A percentile compares a stretch with the other conserved stretches of the same genome.
phyloP scores from a whole-genome alignment of 2,888 invertebrate genomes.

The Pristionchus fissidentatus region DNA sequence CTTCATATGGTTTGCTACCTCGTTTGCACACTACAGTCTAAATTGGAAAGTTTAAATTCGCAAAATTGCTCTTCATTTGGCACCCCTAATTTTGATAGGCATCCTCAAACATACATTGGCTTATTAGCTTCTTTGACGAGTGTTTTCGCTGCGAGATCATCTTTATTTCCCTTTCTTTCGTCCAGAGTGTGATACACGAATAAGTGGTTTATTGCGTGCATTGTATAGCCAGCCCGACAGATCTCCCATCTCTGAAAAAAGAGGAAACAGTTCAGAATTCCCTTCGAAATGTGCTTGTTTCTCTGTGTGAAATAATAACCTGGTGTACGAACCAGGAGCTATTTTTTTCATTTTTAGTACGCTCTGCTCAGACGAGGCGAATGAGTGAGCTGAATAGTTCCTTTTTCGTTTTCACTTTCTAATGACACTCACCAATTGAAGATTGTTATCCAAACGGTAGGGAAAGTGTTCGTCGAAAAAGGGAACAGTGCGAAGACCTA shows the following conservation, averaged over 20 bases:
- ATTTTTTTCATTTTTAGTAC: too few species aligned
- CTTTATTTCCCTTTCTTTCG: not conserved
- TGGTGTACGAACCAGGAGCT: too few species aligned
- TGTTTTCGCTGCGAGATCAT: not conserved
- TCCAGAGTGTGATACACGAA: not conserved
- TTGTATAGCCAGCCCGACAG: not conserved
- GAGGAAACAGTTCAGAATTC: too few species aligned
- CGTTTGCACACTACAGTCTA: not conserved
- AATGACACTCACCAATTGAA: not conserved
- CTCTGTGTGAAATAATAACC: too few species aligned
- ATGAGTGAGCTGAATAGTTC: too few species aligned
- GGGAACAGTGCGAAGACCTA: not conserved
- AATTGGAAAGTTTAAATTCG: too few species aligned
- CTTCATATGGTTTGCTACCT: not conserved
- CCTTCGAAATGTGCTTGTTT: too few species aligned
- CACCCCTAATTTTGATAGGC: not conserved
- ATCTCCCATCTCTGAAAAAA: not conserved
- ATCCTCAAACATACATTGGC: not conserved
- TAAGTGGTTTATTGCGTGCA: not conserved
- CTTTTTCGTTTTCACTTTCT: not conserved
- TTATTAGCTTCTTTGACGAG: not conserved
- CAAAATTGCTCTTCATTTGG: not conserved
- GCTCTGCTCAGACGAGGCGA: too few species aligned
- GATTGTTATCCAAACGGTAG: not conserved
- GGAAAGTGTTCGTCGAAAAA: not conserved